Base-by-base conservation (phyloP, 2,888 invertebrate genomes). In the Latheticus oryzae region DNA sequence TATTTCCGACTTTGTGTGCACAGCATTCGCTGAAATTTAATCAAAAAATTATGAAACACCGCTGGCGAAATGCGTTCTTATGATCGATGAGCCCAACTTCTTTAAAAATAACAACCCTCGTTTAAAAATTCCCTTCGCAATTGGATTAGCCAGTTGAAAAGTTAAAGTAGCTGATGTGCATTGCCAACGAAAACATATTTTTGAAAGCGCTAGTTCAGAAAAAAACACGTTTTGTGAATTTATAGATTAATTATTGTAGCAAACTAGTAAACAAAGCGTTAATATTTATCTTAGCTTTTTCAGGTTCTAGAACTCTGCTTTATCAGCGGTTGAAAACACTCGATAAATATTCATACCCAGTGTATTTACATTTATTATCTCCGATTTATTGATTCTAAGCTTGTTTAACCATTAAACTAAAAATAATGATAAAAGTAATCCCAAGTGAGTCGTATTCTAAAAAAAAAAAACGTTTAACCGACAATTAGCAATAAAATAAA, bases 1-100 rank as follows among this genome's bases (percentile, higher is more conserved):
- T 75, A 73, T 72, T 72, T 72, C 72, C 66, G 66, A 55, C 68
- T 65, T 68, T 72, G 72, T 74, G 70, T 75, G 70, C 71, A 71
- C 68, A 73, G 75, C 75, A 76, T 76, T 77, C 75, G 72, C 72
- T 73, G 70, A 76, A 78, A 78, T 78, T 77, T 77, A 78, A 77
- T 78, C 76, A 77, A 75, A 76, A 76, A 77, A 77, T 76, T 77
- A 77, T 73, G 71, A 74, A 72, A 73, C 73, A 74, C 71, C 71
- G 64, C 60, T 62, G 71, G 69, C 68, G 64, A 61, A 64, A 66
- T 62, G 62, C 62, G 68, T 64, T 64, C 67, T 67, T 69, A 65
- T 71, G 70, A 69, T 68, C 71, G 70, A 71, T 71, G 70, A 68
- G 70, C 35, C n/a, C 26, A 42, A 61, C 54, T 64, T 67, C 67